Base-by-base conservation (phyloP, 1,140 invertebrate genomes). In the Leptopilina clavipes region DNA sequence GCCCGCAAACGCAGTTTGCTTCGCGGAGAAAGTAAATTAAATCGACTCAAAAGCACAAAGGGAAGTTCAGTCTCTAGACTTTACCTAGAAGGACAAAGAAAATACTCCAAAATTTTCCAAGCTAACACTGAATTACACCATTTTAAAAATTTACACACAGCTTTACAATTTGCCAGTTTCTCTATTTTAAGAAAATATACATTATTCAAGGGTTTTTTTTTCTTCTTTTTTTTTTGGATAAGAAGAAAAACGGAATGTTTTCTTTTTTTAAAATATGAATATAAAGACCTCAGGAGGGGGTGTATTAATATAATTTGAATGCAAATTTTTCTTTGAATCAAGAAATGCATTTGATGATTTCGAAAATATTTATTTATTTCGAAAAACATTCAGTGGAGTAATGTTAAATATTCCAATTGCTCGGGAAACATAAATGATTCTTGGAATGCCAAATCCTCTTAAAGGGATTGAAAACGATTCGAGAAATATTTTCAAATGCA, bases 21-120 rank as follows among this genome's bases (percentile, higher is more conserved):
- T 8, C 25, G 22, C 8, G 37, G 37, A n/a, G 59, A 65, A 65
- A 65, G 22, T 65, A 65, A 65, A 65, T 65, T 65, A 65, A 65
- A 65, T 65, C 59, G 22, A 31, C 59, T 65, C 59, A 31, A 65
- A 65, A 65, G 59, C 25, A 65, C 59, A 65, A 65, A 65, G 22
- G 19, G 59, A 40, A 65, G 25, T 31, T n/a, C 59, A 25, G 25
- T 65, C 59, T 65, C 59, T 22, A 65, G 59, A 65, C 59, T 65
- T 65, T 65, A 31, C 22, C 25, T 65, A 65, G 59, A 65, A 65
- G 59, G 59, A 65, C 59, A 65, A 65, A 65, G 59, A 65, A 65
- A 65, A 65, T 65, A 65, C 22, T 65, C 1, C 37, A 40, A 40
- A 65, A 65, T n/a, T 65, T 65, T 31, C 12, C 22, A 7, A 8